These are phyloP conservation scores for Kryptolebias marmoratus DNA, from an alignment of 2,113 vertebrate genomes.

Conservation along the genomic window DNA sequence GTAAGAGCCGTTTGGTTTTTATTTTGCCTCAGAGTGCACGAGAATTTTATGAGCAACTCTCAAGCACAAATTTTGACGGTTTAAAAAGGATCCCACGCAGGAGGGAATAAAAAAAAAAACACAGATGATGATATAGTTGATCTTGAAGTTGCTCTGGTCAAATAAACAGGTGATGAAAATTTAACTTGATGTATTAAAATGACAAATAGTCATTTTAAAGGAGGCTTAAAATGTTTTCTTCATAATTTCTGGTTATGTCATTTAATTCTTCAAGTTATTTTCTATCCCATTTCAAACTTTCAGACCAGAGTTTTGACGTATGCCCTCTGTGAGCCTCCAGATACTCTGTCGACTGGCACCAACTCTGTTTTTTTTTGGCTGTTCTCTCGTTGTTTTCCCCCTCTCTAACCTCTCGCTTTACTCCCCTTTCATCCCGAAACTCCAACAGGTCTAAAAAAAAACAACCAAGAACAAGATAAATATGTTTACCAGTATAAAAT, in stretches of 20 bases:
- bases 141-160: slow-evolving; percentile 6
- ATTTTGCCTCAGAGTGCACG: slow-evolving; percentile 51
- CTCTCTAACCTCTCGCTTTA: slow-evolving; percentile 15
- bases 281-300: slow-evolving; percentile 57
- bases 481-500: slow-evolving; percentile 19
- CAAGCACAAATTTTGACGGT: slow-evolving; percentile 61
- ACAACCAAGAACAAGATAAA: slow-evolving; percentile 21
- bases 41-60: slow-evolving; percentile 47
- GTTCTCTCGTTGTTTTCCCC: slow-evolving; percentile 24
- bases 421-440: background rate
- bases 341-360: slow-evolving; percentile 52
- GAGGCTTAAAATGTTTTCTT: slow-evolving; percentile 14
- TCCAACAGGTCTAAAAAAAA: background rate
- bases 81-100: slow-evolving; percentile 20
- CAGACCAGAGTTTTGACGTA: slow-evolving; percentile 47
- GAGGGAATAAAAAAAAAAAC: slow-evolving; percentile 1
- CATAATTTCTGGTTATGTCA: slow-evolving; percentile 29
- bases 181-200: slow-evolving; percentile 35
- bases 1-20: slow-evolving; percentile 64
- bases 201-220: slow-evolving; percentile 35
- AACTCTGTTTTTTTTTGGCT: slow-evolving; percentile 43
- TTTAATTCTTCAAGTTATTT: slow-evolving; percentile 14
- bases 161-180: slow-evolving; percentile 34
- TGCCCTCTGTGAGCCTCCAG: slow-evolving; percentile 47
- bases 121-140: slow-evolving; percentile 10